Percentiles rank a stretch among this genome's conserved stretches.
Conservation (phyloP, 2,797 vertebrate genomes). For the Sarcophilus harrisii region DNA sequence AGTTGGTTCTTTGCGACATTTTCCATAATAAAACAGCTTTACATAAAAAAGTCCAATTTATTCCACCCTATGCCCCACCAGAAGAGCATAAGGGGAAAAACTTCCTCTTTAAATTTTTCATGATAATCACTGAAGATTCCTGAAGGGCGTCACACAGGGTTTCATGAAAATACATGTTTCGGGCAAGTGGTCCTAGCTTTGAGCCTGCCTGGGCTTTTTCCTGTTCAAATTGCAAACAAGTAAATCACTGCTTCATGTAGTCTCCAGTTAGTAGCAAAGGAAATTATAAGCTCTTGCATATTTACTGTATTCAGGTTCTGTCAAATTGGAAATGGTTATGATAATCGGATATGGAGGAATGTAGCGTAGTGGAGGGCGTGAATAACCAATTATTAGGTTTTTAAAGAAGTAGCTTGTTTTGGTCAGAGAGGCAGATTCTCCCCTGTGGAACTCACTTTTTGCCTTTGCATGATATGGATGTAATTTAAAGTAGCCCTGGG, state of each 20-base stretch:
- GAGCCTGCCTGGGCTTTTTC: neutral
- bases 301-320: constrained; percentile 41
- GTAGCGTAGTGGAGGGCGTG: constrained; percentile 34
- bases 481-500: constrained; percentile 80
- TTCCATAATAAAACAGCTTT: constrained; percentile 3
- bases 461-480: constrained; percentile 68
- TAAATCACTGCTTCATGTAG: constrained; percentile 35
- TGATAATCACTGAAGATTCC: constrained; percentile 9
- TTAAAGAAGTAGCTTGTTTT: constrained; percentile 72
- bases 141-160: constrained; percentile 42
- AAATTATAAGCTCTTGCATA: constrained; percentile 60
- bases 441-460: constrained; percentile 67
- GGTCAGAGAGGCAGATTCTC: constrained; percentile 69
- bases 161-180: constrained; percentile 55
- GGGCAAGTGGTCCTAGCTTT: constrained; percentile 47
- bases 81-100: neutral
- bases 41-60: neutral
- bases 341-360: constrained; percentile 60
- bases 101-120: neutral
- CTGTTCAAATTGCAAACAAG: constrained; percentile 66
- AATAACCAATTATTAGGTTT: constrained; percentile 73
- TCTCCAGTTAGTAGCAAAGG: constrained; percentile 44
- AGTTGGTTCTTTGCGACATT: neutral
- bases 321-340: constrained; percentile 68
- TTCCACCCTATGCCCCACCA: neutral